Evolutionary conservation across 2,113 vertebrate species (phyloP).

Genomic region (Anhinga anhinga): DNA sequence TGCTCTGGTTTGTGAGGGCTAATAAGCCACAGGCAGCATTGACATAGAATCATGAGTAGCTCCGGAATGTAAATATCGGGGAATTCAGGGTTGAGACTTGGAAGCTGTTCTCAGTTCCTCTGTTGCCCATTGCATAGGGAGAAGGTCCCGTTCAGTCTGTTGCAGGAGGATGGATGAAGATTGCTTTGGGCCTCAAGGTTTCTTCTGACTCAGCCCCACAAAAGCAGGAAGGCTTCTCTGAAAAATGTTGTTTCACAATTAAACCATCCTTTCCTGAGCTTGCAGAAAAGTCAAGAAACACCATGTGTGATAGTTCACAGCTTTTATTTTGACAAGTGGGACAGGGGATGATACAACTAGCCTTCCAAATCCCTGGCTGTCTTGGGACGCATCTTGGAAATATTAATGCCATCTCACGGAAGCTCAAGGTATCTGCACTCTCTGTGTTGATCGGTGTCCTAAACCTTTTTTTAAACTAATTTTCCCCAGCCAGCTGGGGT

Average conservation of each 20-base stretch:
- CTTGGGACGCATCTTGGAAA: neutral
- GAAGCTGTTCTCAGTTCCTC: neutral
- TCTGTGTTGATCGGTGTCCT: neutral
- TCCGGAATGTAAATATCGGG: fast-evolving
- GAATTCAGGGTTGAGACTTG: neutral
- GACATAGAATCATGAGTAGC: fast-evolving
- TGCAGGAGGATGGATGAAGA: neutral
- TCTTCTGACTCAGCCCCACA: neutral
- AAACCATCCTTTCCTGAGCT: neutral
- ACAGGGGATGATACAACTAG: neutral
- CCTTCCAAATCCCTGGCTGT: neutral
- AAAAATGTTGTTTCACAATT: neutral
- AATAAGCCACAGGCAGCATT: neutral
- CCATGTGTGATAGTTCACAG: neutral
- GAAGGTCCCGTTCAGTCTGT: fast-evolving
- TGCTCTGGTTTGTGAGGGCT: neutral
- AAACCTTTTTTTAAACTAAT: neutral
- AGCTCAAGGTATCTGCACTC: neutral
- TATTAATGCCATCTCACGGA: neutral
- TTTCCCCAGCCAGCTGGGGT: neutral
- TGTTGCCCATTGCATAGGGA: fast-evolving
- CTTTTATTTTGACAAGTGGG: neutral
- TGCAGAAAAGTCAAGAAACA: neutral
- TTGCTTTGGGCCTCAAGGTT: neutral
- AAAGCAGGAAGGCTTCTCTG: neutral